phyloP scores from a whole-genome alignment of 1,140 invertebrate species.

The Panagrolaimus sp. region DNA sequence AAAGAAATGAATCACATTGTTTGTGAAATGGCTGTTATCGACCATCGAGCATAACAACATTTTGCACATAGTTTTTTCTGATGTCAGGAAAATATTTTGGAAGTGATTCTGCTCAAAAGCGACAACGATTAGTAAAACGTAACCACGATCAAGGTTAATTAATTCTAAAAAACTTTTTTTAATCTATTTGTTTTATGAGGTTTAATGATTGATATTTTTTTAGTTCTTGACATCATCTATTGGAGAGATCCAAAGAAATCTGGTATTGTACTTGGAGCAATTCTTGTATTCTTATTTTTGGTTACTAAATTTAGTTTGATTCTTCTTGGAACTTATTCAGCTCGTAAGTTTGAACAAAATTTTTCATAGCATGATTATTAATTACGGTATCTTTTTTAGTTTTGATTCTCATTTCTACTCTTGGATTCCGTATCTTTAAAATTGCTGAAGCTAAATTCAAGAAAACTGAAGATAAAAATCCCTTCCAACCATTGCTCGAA shows the following conservation, averaged over 20 bases:
- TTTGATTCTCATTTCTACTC: constrained; percentile 72
- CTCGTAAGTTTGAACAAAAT: no score
- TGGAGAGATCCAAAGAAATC: constrained; percentile 51
- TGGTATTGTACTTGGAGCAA: constrained; percentile 33
- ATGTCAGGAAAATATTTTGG: no score
- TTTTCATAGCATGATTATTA: no score
- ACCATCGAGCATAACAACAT: no score
- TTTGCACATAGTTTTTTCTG: no score
- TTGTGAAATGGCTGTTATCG: no score
- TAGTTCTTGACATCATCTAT: constrained; percentile 81
- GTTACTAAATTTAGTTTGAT: constrained; percentile 43
- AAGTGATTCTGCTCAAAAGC: no score
- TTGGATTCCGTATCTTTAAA: constrained; percentile 90
- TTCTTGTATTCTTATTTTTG: constrained; percentile 35
- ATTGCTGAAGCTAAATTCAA: constrained; percentile 88
- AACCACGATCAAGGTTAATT: no score
- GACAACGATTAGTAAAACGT: no score
- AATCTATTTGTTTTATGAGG: neutral
- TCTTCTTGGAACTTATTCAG: constrained; percentile 74
- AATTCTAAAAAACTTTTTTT: no score
- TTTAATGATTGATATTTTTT: constrained; percentile 59
- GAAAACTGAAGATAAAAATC: constrained; percentile 91
- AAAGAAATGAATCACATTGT: no score
- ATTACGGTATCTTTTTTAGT: no score
- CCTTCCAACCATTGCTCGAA: constrained; percentile 80